phyloP scores from a whole-genome alignment of 2,113 vertebrate species.

The Calyptommatus sinebrachiatus region DNA sequence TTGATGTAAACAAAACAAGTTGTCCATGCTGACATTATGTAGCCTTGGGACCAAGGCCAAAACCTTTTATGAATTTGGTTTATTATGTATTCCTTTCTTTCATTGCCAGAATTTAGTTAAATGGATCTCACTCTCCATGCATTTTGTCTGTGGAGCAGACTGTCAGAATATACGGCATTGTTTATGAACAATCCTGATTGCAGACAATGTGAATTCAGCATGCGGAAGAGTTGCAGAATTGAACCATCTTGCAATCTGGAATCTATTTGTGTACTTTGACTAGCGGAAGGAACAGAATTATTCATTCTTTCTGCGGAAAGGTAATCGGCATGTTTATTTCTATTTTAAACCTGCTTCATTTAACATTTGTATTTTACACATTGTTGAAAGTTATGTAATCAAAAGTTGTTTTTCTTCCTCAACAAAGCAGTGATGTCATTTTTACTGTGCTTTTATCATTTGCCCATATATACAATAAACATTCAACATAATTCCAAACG shows the following conservation, averaged over 20 bases:
- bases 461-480: no score
- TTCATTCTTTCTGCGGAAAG: conserved; percentile 54
- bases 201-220: conserved; percentile 38
- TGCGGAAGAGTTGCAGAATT: conserved; percentile 40
- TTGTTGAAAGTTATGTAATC: conserved; percentile 15
- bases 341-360: conserved; percentile 28
- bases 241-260: not conserved
- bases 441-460: conserved; percentile 40
- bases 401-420: not conserved
- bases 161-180: conserved; percentile 43
- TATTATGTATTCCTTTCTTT: not conserved
- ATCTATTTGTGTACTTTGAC: conserved; percentile 38
- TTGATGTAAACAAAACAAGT: not conserved
- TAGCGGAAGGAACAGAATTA: conserved; percentile 50
- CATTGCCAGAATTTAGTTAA: conserved; percentile 36
- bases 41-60: conserved; percentile 38
- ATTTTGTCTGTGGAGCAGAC: conserved; percentile 12
- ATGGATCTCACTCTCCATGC: conserved; percentile 32
- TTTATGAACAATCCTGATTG: conserved; percentile 30
- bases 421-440: not conserved
- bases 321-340: conserved; percentile 30
- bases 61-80: conserved; percentile 28
- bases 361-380: conserved; percentile 47
- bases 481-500: no score
- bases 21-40: conserved; percentile 32